Base-by-base conservation (phyloP, 2,113 vertebrate genomes). In the Lophura nycthemera region DNA sequence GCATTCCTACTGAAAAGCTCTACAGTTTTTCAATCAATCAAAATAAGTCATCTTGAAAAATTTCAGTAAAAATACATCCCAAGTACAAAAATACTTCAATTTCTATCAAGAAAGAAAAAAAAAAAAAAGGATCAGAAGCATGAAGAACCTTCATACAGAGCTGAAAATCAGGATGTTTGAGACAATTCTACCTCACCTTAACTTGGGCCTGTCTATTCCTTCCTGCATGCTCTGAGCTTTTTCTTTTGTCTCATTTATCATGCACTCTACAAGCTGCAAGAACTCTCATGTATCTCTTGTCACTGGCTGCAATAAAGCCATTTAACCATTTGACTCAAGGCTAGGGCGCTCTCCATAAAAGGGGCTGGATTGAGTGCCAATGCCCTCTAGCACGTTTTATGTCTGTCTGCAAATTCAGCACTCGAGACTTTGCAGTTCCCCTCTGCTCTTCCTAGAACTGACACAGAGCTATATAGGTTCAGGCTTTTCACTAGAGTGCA, bases 401-500 rank as follows among this genome's bases (percentile, higher is more conserved):
- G 76, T 32, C 18, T 2, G 0, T 2, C 34, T 38, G 25, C 11
- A 29, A 21, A 18, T 36, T 30, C 30, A 59, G 17, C 15, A 54
- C 20, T 6, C 8, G n/a, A 36, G 11, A 50, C 13, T 64, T 40
- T 1, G 6, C 27, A 34, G 2, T 5, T 70, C 11, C 20, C 16
- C 11, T 1, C 15, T 38, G 22, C 6, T 60, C 16, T 52, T 48
- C 13, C n/a, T 56, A 70, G 48, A 60, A 40, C 6, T 13, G 14
- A 3, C 18, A 18, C 24, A 47, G 13, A 78, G 20, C 10, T 25
- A 11, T 0, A 0, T 38, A 12, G 2, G 0, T 63, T 67, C 38
- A 81, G 27, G 29, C 8, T 63, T 83, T 25, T 40, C 22, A 10
- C 2, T 5, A 43, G 45, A 48, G 77, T 63, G 8, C 10, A 42